These are phyloP conservation scores for Gorilla gorilla DNA, from an alignment of 2,113 vertebrate genomes.

Conservation along the genomic window DNA sequence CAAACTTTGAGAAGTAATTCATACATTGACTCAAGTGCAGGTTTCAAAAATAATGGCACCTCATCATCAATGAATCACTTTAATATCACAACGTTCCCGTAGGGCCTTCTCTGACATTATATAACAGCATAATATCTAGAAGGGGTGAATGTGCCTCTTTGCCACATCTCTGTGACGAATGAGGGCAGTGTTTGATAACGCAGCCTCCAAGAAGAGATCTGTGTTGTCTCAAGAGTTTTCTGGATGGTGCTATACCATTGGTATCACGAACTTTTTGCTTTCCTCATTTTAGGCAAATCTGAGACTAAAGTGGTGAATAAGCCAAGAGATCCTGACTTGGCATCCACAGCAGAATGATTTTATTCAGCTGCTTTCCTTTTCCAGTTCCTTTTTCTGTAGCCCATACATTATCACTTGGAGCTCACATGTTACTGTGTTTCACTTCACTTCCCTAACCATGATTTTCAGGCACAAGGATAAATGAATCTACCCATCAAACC, in stretches of 20 bases:
- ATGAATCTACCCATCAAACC: background rate
- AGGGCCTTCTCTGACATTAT: background rate
- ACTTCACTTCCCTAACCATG: background rate
- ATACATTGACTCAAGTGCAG: background rate
- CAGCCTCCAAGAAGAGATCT: background rate
- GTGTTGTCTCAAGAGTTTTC: background rate
- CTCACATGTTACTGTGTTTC: accelerated
- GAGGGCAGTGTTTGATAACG: background rate
- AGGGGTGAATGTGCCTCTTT: background rate
- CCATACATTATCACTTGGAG: background rate
- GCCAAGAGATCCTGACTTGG: background rate
- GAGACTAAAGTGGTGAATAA: background rate
- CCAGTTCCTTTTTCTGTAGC: background rate
- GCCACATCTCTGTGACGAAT: background rate
- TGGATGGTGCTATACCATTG: background rate
- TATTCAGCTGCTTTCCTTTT: background rate
- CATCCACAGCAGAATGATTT: background rate
- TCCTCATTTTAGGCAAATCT: background rate
- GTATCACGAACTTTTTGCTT: background rate
- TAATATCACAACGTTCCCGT: background rate
- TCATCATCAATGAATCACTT: background rate
- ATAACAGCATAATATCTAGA: background rate
- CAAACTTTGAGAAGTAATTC: background rate
- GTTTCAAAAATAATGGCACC: background rate
- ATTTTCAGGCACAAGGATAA: background rate